Base-by-base conservation (phyloP, 2,797 vertebrate species). In the Aythya fuligula region DNA sequence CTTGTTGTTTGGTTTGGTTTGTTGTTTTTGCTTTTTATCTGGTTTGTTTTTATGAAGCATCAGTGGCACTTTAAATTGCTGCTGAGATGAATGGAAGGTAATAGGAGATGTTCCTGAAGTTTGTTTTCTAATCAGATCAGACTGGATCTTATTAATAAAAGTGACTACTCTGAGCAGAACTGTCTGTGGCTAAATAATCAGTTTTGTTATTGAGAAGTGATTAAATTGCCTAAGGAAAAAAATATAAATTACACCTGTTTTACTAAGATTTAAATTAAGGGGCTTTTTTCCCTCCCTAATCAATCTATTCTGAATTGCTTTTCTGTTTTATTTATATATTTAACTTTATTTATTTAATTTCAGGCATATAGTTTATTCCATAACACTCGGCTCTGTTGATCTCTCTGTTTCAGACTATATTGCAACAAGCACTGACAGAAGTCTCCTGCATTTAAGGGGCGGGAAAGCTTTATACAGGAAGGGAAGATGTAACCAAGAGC, bases 251-350 rank as follows among this genome's bases (percentile, higher is more conserved):
- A 58, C 32, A 79, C 27, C 38, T 75, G 36, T 15, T 92, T 94
- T 92, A 87, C 77, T 60, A 70, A 73, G 71, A 79, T 75, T 89
- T 70, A 97, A 96, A 96, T 87, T 95, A 95, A 95, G 57, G 47
- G 34, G n/a, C 56, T 41, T 58, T 25, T 6, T 2, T 1, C 0
- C 10, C 11, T 22, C 34, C 2, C 12, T 2, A n/a, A 28, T 74
- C 21, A 65, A 72, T 80, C 69, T 79, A 36, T 18, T 12, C 32
- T 41, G 57, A 88, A 78, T 88, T 87, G 39, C 10, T 74, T 93
- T 83, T 90, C 30, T 77, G 15, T 32, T 81, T 58, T 30, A 43
- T 81, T 32, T 41, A 25, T 89, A 41, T 83, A 38, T 92, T 25
- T 70, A 14, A 71, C 16, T 60, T 56, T 67, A 22, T 51, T 73